Conservation (phyloP, 2,113 vertebrate species). For the Mormyrus iriodes region DNA sequence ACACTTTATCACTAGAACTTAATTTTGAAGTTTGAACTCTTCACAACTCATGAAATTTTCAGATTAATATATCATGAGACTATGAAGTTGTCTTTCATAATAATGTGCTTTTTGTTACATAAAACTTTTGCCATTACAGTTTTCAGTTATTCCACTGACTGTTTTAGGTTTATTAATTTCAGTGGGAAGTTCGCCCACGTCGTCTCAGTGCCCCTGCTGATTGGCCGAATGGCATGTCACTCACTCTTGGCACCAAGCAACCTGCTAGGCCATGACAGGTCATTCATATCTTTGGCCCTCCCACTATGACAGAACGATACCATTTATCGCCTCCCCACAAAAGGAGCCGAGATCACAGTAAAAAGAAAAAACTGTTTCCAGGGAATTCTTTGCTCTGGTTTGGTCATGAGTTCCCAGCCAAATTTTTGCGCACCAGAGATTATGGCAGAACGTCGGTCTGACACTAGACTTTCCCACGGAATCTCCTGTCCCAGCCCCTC, state of each 20-base stretch:
- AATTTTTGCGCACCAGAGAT: neutral
- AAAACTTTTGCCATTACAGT: neutral
- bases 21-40: neutral
- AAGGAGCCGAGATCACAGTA: neutral
- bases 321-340: neutral
- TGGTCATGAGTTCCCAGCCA: neutral
- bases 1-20: neutral
- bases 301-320: neutral
- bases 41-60: neutral
- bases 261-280: neutral
- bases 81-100: neutral
- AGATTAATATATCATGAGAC: neutral
- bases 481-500: neutral
- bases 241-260: neutral
- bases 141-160: neutral
- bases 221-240: neutral
- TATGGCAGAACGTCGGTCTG: neutral
- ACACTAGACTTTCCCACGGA: constrained; percentile 1
- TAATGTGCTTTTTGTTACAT: neutral
- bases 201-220: neutral
- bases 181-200: neutral
- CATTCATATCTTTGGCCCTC: neutral
- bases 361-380: neutral
- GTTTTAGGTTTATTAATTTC: neutral
- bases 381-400: neutral